Percentiles rank a stretch among this genome's conserved stretches.
These are phyloP conservation scores for Rhinoderma darwinii DNA, from an alignment of 2,113 vertebrate genomes.

Conservation along the genomic window DNA sequence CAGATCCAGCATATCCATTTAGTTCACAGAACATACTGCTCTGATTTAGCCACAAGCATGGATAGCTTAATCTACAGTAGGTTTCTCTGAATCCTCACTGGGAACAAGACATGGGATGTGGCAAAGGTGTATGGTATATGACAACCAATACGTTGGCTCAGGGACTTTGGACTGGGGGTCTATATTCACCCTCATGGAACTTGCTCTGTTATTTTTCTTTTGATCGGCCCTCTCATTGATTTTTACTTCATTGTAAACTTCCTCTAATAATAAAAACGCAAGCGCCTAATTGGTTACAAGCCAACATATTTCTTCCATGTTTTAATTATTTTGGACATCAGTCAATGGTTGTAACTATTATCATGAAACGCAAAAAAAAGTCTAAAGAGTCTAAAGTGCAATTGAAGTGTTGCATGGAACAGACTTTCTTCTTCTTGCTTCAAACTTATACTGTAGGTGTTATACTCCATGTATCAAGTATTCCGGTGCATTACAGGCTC, in stretches of 20 bases:
- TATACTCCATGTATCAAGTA: conserved; percentile 13
- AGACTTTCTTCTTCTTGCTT: background rate
- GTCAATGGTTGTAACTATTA: background rate
- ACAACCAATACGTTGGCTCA: too few relatives aligned
- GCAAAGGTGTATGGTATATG: too few relatives aligned
- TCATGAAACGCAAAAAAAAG: background rate
- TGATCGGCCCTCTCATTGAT: background rate
- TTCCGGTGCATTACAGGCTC: background rate
- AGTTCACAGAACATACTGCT: too few relatives aligned
- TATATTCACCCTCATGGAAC: background rate
- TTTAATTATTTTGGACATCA: background rate
- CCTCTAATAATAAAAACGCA: background rate
- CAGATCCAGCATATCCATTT: too few relatives aligned
- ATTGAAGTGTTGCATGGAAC: background rate
- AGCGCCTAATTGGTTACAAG: too few relatives aligned
- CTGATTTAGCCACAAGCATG: too few relatives aligned
- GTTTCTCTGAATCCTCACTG: too few relatives aligned
- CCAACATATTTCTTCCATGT: background rate
- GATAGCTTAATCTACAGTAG: too few relatives aligned
- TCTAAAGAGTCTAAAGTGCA: background rate
- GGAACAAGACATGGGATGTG: too few relatives aligned
- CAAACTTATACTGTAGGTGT: background rate
- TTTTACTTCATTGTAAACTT: background rate
- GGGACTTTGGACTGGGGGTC: background rate
- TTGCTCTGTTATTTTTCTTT: background rate